Percentiles rank a stretch among this genome's conserved stretches.
Conservation (phyloP, 2,113 vertebrate species). For the Hippopotamus amphibius region DNA sequence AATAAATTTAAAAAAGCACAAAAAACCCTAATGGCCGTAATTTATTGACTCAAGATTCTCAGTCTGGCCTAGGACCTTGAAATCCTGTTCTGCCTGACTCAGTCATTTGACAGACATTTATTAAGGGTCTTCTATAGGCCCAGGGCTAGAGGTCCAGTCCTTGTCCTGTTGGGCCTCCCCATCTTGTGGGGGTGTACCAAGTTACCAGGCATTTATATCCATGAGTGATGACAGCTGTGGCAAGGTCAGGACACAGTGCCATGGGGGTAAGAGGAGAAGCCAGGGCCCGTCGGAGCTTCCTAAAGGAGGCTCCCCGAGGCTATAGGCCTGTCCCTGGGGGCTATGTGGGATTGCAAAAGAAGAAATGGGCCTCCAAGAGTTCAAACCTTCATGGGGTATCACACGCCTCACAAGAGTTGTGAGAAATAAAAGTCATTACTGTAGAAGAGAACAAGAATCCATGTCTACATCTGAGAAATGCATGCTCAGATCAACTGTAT, state of each 20-base stretch:
- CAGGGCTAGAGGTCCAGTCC: neutral
- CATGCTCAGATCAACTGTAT: conserved; percentile 89
- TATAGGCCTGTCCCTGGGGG: neutral
- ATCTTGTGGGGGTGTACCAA: neutral
- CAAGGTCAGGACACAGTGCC: neutral
- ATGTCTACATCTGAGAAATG: conserved; percentile 83
- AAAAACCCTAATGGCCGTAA: neutral
- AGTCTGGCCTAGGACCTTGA: neutral
- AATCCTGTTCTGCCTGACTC: neutral
- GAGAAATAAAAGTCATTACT: neutral
- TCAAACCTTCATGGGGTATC: neutral
- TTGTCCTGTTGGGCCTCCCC: neutral
- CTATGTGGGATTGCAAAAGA: neutral
- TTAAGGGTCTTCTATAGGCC: neutral
- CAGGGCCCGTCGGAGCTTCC: neutral
- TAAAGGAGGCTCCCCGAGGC: neutral
- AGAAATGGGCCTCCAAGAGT: neutral
- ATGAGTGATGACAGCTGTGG: neutral
- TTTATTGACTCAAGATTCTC: neutral
- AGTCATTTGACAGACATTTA: neutral
- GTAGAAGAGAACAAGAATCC: neutral
- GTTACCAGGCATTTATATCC: neutral
- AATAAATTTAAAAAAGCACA: no score
- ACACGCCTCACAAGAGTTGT: neutral
- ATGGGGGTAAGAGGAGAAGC: neutral